phyloP scores from a whole-genome alignment of 2,888 invertebrate species.

The Dryomyza anilis region DNA sequence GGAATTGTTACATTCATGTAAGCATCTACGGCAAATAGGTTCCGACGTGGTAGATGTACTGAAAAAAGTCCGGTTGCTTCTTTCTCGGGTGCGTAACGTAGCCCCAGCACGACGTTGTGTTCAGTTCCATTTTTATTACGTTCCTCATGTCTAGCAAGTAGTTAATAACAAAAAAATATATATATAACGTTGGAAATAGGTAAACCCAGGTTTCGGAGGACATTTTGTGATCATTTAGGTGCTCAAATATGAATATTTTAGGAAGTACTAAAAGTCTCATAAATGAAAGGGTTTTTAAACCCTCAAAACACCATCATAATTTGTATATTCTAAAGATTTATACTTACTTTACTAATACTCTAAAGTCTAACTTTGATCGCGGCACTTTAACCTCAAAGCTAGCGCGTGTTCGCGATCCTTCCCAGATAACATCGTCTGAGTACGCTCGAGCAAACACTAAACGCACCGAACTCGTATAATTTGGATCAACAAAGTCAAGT shows the following conservation, averaged over 20 bases:
- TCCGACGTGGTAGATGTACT: constrained; percentile 70
- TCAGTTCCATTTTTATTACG: constrained; percentile 63
- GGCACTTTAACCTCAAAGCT: constrained; percentile 70
- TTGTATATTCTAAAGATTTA: no score
- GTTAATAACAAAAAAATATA: no score
- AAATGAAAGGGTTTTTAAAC: no score
- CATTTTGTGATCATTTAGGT: no score
- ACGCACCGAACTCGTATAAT: constrained; percentile 68
- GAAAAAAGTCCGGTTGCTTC: constrained; percentile 66
- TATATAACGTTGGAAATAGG: no score
- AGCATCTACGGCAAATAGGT: constrained; percentile 71
- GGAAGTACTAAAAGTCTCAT: no score
- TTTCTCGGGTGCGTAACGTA: constrained; percentile 67
- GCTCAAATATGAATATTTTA: no score
- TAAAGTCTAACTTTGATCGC: constrained; percentile 70
- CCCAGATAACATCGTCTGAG: constrained; percentile 66
- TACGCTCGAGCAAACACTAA: constrained; percentile 68
- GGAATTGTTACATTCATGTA: constrained; percentile 77
- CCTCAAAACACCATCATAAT: no score
- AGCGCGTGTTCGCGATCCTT: constrained; percentile 64
- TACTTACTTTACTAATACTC: constrained; percentile 63
- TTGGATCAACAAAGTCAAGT: constrained; percentile 65
- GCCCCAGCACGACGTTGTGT: constrained; percentile 63
- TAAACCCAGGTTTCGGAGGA: no score
- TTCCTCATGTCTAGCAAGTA: constrained; percentile 53